Percentiles rank a stretch among this genome's conserved stretches.
These are phyloP conservation scores for Pachyramphus minor DNA, from an alignment of 2,113 vertebrate genomes.

Conservation along the genomic window DNA sequence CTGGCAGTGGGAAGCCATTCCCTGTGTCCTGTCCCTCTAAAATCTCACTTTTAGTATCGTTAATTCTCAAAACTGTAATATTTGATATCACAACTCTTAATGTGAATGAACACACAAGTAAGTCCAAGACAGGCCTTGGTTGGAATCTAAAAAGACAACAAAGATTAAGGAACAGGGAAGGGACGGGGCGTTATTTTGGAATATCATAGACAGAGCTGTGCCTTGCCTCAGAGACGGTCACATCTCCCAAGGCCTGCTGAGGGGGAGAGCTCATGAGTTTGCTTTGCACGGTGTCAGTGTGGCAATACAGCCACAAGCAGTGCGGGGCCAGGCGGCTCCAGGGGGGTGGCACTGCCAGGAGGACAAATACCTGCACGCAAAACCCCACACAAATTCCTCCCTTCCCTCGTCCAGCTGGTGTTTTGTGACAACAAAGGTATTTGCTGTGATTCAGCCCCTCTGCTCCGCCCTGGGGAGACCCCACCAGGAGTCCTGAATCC, in stretches of 20 bases:
- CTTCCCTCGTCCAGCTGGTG: too few species aligned
- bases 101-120: not conserved
- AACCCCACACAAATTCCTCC: not conserved
- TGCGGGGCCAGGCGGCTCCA: not conserved
- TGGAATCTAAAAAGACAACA: not conserved
- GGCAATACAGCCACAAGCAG: not conserved
- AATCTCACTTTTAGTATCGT: not conserved
- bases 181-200: not conserved
- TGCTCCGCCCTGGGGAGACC: not conserved
- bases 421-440: not conserved
- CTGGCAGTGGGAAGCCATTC: not conserved
- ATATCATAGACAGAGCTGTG: fast-evolving
- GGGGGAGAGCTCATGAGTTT: not conserved
- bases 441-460: not conserved
- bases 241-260: not conserved
- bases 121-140: not conserved
- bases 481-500: not conserved
- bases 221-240: not conserved
- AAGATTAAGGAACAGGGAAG: not conserved
- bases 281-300: not conserved
- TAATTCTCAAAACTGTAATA: not conserved
- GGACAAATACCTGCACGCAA: not conserved
- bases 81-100: not conserved
- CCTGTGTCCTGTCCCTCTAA: not conserved
- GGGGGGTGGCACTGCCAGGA: not conserved